Evolutionary conservation across 2,888 invertebrate species (phyloP), one percentile per base, ranked within the genome.

Genomic region (Dryomyza anilis): DNA sequence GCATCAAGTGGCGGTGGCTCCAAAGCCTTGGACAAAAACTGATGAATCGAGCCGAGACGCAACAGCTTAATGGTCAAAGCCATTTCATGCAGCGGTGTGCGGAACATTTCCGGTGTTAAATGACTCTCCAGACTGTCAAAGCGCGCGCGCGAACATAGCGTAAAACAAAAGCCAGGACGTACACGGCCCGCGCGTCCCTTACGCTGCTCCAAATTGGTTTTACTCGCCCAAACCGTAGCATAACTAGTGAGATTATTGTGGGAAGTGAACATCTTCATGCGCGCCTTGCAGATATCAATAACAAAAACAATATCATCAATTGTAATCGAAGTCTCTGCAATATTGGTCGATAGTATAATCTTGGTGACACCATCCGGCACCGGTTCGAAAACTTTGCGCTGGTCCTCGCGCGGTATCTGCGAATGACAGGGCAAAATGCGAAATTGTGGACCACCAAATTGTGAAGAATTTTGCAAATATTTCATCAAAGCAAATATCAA

Each of bases 221-320:
- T 89, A 67, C 96, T 95, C 0, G 97, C 97, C 95, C 95, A 95
- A 1, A 94, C 96, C 0, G 98, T 98, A 0, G 97, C 97, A 79
- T 98, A 98, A 76, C 96, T 96, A 0, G 98, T 98, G 92, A 99
- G 94, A 82, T 99, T 98, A 83, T 98, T 99, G 83, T 98, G 97
- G 0, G 97, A 95, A 0, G 98, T 98, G 79, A 98, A 98, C 78
- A 98, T 86, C 80, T 98, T 98, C 89, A 98, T 95, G 81, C 98
- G 96, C 0, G 96, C 94, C 83, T 98, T 97, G 85, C 98, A 97
- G 48, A 94, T 93, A 81, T 99, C 98, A 67, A 99, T 93, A 0
- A 99, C 98, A 84, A 92, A 98, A 1, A 98, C 97, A 2, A 99
- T 96, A 79, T 99, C 99, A 83, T 99, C 94, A 72, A 99, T 99